Evolutionary conservation across 64 coral and sea anemone genomes (phyloP).

Genomic region (Pocillopora damicornis): DNA sequence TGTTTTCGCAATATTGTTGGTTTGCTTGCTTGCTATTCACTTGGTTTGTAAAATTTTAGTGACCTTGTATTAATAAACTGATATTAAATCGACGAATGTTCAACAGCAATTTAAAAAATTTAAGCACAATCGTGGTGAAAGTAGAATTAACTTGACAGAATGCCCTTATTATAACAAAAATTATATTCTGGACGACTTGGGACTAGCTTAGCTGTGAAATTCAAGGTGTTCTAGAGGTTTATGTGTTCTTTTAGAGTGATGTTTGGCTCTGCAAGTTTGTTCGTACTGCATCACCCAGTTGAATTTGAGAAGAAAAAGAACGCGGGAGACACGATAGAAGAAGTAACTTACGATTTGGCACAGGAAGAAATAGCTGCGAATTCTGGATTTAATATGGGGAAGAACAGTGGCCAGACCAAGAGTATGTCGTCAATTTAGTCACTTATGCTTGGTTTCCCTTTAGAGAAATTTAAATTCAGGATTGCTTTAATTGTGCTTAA

Average conservation of each 20-base stretch:
- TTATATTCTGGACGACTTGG: too few relatives aligned
- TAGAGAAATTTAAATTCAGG: too few relatives aligned
- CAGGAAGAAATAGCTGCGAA: conserved; percentile 88
- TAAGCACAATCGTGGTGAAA: too few relatives aligned
- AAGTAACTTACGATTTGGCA: conserved; percentile 85
- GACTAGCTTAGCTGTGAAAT: too few relatives aligned
- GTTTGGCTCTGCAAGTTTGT: conserved; percentile 89
- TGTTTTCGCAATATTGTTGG: not conserved
- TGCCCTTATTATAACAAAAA: too few relatives aligned
- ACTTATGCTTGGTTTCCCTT: not conserved
- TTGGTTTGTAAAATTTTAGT: not conserved
- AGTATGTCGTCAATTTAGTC: conserved; percentile 26
- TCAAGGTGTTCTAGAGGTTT: not conserved
- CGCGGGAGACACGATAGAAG: conserved; percentile 45
- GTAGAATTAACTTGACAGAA: too few relatives aligned
- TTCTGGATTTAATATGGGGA: conserved; percentile 90
- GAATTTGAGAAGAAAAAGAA: conserved; percentile 68
- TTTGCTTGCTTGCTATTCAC: not conserved
- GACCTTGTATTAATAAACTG: not conserved
- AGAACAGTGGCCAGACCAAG: conserved; percentile 78
- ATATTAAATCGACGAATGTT: not conserved
- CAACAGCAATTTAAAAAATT: too few relatives aligned
- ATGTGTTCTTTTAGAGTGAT: conserved; percentile 45
- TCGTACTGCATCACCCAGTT: conserved; percentile 75
- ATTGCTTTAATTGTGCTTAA: too few relatives aligned